Base-by-base conservation (phyloP, 53 echinoderm and acorn worm species). In the Arbacia lixula region DNA sequence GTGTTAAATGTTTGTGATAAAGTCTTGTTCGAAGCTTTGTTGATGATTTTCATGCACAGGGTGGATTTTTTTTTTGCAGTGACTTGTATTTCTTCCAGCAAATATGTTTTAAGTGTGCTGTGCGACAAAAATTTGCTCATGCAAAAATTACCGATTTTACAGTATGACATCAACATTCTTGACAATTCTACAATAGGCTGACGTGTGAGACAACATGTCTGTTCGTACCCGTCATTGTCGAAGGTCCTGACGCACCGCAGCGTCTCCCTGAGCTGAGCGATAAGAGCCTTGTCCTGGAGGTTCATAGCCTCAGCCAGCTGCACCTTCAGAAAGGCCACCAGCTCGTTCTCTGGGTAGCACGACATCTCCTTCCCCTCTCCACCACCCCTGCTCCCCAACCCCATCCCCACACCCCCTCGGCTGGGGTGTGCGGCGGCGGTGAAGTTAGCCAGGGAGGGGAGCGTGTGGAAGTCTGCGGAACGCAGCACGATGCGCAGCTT, bases 271-370 rank as follows among this genome's bases (percentile, higher is more conserved):
- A 94, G 85, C 66, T 94, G 94, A 0, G 98, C 98, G 30, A 94
- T 92, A 51, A 97, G 20, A 5, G 94, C 85, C 51, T 90, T 90
- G 62, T 97, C 94, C 76, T 97, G 94, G 5, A 97, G 85, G 46
- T 97, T 97, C 81, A 97, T 93, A 2, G 98, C 98, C 54, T 97
- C 98, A 0, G 98, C 94, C 24, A 94, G 88, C 31, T 94, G 90
- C 16, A 94, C 98, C 69, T 97, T 97, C 62, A 97, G 71, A 84
- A 97, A 97, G 0, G 98, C 98, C 60, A 94, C 88, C 71, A 97
- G 82, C 73, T 94, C 92, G 37, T 94, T 94, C 63, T 94, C 92
- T 3, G 93, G 93, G 69, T 95, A 93, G 1, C 61, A 54, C 16
- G 75, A 84, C 66, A 73, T 71, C 38, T 88, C 79, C 25, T 84